Evolutionary conservation across 2,797 vertebrate species (phyloP).

Genomic region (Chlorospingus flavigularis): DNA sequence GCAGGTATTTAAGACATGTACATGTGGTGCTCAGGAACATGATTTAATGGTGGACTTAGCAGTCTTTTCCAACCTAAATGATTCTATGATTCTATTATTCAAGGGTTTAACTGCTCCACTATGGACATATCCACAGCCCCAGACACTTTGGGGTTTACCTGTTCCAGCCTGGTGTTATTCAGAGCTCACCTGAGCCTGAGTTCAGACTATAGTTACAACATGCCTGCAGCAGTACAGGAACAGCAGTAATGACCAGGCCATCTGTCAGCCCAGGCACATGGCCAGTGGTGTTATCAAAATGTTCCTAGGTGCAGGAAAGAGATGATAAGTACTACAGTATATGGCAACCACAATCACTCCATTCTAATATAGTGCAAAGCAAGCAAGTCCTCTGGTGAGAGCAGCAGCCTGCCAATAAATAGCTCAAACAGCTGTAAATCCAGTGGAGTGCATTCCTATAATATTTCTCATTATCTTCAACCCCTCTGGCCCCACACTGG

Average conservation of each 20-base stretch:
- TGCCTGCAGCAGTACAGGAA: neutral
- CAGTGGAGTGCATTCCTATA: neutral
- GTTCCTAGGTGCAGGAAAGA: neutral
- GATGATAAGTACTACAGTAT: neutral
- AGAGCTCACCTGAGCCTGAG: neutral
- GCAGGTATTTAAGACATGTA: neutral
- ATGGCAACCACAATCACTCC: neutral
- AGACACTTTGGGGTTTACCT: neutral
- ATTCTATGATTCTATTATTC: neutral
- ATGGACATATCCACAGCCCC: neutral
- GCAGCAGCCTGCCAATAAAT: neutral
- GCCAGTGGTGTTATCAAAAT: neutral
- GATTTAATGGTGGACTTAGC: neutral
- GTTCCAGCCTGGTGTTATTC: neutral
- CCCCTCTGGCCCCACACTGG: neutral
- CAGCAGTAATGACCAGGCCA: neutral
- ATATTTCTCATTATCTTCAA: neutral
- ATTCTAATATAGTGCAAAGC: neutral
- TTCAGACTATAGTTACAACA: neutral
- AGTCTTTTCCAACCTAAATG: neutral
- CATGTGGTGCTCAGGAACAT: neutral
- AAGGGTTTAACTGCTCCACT: neutral
- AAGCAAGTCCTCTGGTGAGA: neutral
- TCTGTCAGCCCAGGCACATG: neutral
- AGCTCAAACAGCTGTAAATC: neutral